Base-by-base conservation (phyloP, 2,113 vertebrate genomes). In the Acrocephalus arundinaceus region DNA sequence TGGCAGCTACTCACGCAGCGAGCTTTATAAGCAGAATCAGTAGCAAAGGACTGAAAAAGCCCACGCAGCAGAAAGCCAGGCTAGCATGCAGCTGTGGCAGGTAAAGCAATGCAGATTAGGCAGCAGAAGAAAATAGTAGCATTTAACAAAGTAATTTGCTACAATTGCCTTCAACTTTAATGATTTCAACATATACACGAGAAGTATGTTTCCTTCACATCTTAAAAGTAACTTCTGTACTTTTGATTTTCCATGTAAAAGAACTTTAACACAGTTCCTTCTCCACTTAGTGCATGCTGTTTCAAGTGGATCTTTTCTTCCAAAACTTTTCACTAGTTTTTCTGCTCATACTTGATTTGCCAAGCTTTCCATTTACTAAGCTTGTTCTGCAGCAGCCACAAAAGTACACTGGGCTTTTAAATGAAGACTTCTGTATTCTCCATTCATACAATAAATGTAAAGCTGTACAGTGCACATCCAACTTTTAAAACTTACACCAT, bases 21-120 rank as follows among this genome's bases (percentile, higher is more conserved):
- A 87, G 89, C 58, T 89, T 79, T 27, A 41, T 7, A 85, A 94
- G 90, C 90, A 93, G 85, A 93, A 73, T 58, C 92, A 92, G 87
- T 37, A 96, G 90, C 85, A 97, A 90, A 68, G 63, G 59, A 76
- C 1, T 86, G 89, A 68, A 85, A 90, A 88, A 85, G 85, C 82
- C 66, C 78, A 83, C 7, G 4, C 57, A 89, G 74, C 13, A 91
- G 92, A 70, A 91, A 94, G 96, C 71, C 90, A 95, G 88, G 82
- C 43, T n/a, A 90, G 90, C 94, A 95, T 83, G 90, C 94, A 96
- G 85, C n/a, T 80, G 63, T 49, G 76, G 92, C 90, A 93, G 78
- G 59, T 83, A 73, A 93, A 96, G 90, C 82, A 80, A 54, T 8
- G 90, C 82, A 92, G 63, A 73, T 85, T 65, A 92, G 71, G 51